A percentile compares a stretch with the other conserved stretches of the same genome.
phyloP scores from a whole-genome alignment of 2,113 vertebrate genomes.

The Ophiodon elongatus region DNA sequence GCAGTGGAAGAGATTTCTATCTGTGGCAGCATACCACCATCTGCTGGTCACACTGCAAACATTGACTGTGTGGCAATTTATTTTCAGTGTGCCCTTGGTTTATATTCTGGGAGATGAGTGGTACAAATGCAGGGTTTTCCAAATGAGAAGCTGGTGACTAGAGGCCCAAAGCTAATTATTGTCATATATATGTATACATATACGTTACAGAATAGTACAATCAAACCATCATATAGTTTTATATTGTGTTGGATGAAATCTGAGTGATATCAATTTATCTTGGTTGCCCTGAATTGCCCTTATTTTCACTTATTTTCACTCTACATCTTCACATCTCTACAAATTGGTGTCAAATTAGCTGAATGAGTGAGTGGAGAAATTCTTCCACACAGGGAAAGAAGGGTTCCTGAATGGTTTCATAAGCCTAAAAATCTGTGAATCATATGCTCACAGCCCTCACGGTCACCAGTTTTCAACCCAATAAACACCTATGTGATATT shows the following conservation, averaged over 20 bases:
- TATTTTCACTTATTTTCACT: background rate
- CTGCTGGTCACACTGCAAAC: constrained; percentile 36
- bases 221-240: background rate
- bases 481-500: background rate
- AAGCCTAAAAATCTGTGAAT: background rate
- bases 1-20: background rate
- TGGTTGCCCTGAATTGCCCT: background rate
- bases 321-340: background rate
- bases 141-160: background rate
- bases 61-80: background rate
- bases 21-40: constrained; percentile 34
- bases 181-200: background rate
- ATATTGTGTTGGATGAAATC: background rate
- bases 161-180: background rate
- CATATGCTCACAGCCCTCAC: background rate
- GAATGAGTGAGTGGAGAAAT: background rate
- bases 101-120: background rate
- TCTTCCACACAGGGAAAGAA: background rate
- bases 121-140: background rate
- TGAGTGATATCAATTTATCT: background rate
- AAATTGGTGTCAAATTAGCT: background rate
- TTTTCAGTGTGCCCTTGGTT: background rate
- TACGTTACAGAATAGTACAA: background rate
- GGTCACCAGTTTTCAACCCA: background rate
- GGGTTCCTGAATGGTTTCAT: background rate